Evolutionary conservation across 1,140 invertebrate species (phyloP).

Genomic region (Ylistrum balloti): DNA sequence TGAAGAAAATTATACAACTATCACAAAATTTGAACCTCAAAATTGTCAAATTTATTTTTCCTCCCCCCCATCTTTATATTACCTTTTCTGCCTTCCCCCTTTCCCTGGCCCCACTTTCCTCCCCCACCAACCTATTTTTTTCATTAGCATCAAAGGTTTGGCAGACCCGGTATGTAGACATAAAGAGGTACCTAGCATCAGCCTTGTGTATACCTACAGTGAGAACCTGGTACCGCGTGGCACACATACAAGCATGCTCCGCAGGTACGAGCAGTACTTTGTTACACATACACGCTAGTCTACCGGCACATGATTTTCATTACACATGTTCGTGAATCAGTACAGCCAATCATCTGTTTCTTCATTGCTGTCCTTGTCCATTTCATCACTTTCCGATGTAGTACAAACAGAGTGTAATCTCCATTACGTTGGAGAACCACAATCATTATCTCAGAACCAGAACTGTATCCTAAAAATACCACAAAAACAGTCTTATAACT

Average conservation of each 20-base stretch:
- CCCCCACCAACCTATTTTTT: conserved; percentile 37
- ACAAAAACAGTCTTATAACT: neutral
- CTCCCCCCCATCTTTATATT: neutral
- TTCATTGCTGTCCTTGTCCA: neutral
- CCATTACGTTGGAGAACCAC: neutral
- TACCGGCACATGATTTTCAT: neutral
- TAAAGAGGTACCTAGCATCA: neutral
- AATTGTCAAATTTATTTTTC: conserved; percentile 17
- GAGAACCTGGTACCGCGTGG: neutral
- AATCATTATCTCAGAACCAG: no score
- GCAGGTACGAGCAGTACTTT: neutral
- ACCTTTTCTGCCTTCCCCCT: neutral
- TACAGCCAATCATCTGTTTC: neutral
- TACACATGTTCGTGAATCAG: neutral
- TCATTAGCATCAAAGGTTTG: conserved; percentile 30
- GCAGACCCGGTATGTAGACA: conserved; percentile 3
- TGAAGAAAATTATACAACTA: neutral
- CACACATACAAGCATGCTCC: conserved; percentile 18
- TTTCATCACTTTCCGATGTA: neutral
- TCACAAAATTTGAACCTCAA: conserved; percentile 10
- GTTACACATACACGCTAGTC: conserved; percentile 1
- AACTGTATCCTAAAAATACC: neutral
- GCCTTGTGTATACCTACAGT: neutral
- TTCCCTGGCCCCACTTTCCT: conserved; percentile 17
- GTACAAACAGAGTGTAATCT: neutral